A percentile compares a stretch with the other conserved stretches of the same genome.
Conservation (phyloP, 2,113 vertebrate species). For the Malaclemys terrapin region DNA sequence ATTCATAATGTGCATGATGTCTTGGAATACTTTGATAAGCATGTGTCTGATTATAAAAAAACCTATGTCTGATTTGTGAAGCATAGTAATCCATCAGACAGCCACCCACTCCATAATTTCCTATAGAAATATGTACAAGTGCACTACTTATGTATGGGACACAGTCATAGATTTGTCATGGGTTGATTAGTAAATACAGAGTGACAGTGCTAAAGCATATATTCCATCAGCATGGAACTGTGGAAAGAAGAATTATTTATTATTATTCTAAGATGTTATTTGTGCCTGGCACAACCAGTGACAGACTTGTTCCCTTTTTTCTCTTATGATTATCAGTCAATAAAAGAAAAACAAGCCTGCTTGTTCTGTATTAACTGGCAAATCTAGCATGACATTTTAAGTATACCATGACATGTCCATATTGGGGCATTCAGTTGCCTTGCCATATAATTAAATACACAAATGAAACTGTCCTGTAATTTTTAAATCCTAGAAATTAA, state of each 20-base stretch:
- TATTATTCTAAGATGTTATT: background rate
- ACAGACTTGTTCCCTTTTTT: background rate
- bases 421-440: background rate
- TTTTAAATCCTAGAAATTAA: background rate
- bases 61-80: background rate
- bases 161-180: background rate
- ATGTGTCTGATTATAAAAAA: background rate
- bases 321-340: background rate
- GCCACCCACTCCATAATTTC: background rate
- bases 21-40: background rate
- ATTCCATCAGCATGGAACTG: background rate
- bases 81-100: background rate
- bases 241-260: background rate
- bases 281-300: background rate
- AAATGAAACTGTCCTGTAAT: background rate
- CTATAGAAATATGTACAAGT: background rate
- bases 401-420: background rate
- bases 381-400: background rate
- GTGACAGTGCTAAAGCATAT: background rate
- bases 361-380: background rate
- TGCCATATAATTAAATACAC: background rate
- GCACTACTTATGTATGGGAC: background rate
- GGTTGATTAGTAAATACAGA: conserved; percentile 1
- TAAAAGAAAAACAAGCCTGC: background rate
- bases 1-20: background rate